A percentile compares a stretch with the other conserved stretches of the same genome.
These are phyloP conservation scores for Melinaea menophilus DNA, from an alignment of 2,888 invertebrate species.

Conservation along the genomic window DNA sequence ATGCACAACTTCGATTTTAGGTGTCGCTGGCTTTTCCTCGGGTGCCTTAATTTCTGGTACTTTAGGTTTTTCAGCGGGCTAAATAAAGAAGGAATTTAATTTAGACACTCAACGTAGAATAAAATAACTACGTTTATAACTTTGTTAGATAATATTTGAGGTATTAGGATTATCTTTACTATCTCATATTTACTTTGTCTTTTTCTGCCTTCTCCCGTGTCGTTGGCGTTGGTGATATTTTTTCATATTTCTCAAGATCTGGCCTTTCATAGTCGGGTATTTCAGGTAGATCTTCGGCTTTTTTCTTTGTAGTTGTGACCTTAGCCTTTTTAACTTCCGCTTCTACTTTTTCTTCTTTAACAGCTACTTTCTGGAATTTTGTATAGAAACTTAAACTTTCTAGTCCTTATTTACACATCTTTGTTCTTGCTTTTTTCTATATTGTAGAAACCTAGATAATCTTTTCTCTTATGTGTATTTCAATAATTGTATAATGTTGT, in stretches of 20 bases:
- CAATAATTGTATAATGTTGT: too few species aligned
- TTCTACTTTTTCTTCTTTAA: slow-evolving; percentile 68
- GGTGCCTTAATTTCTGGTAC: slow-evolving; percentile 85
- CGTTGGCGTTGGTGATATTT: slow-evolving; percentile 72
- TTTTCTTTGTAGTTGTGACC: slow-evolving; percentile 68
- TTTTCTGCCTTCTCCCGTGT: slow-evolving; percentile 72
- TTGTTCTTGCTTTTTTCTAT: background rate
- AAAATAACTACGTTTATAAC: background rate
- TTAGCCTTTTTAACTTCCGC: slow-evolving; percentile 72
- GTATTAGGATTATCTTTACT: slow-evolving; percentile 6
- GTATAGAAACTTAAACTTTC: background rate
- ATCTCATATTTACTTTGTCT: slow-evolving; percentile 41
- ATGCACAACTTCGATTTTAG: slow-evolving; percentile 91
- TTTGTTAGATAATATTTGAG: background rate
- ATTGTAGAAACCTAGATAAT: background rate
- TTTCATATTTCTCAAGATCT: slow-evolving; percentile 83
- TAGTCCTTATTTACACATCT: background rate
- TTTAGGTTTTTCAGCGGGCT: slow-evolving; percentile 54
- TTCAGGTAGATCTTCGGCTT: slow-evolving; percentile 79
- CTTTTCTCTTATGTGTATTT: too few species aligned
- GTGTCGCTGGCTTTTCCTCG: slow-evolving; percentile 78
- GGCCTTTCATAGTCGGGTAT: slow-evolving; percentile 87
- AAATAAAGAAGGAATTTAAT: slow-evolving; percentile 21
- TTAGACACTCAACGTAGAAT: slow-evolving; percentile 7
- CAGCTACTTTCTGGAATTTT: slow-evolving; percentile 67